phyloP scores from a whole-genome alignment of 1,140 invertebrate genomes.

The Pseudomyrmex pallidus region DNA sequence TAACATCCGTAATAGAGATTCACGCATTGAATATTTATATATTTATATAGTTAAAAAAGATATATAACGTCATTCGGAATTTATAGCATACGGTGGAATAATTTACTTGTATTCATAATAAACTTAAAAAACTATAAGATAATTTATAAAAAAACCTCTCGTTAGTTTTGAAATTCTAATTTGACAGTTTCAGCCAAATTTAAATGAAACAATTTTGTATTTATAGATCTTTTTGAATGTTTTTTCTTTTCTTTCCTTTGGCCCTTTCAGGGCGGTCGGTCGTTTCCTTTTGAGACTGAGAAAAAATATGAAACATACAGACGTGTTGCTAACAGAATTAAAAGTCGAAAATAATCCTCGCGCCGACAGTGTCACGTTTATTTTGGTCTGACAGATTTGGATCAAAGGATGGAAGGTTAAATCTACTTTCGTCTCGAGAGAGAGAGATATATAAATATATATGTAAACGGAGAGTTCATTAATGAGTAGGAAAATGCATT shows the following conservation, averaged over 20 bases:
- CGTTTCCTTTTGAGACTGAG: slow-evolving; percentile 13
- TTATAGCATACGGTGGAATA: not conserved
- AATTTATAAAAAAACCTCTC: no score
- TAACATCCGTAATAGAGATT: not conserved
- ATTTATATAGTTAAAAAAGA: slow-evolving; percentile 3
- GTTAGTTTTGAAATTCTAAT: no score
- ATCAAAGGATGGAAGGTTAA: slow-evolving; percentile 20
- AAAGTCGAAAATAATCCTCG: slow-evolving; percentile 34
- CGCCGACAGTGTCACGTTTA: slow-evolving; percentile 26
- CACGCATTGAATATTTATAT: slow-evolving; percentile 1
- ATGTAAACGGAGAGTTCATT: slow-evolving; percentile 15
- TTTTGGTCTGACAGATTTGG: slow-evolving; percentile 40
- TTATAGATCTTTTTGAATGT: not conserved
- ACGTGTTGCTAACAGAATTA: slow-evolving; percentile 44
- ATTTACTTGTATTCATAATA: not conserved
- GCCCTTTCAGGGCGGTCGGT: slow-evolving; percentile 19
- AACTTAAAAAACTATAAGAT: no score
- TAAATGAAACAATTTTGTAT: no score
- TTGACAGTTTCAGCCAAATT: no score
- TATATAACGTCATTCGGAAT: no score
- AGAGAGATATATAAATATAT: no score
- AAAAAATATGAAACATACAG: not conserved
- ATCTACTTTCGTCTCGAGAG: slow-evolving; percentile 14
- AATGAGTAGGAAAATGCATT: slow-evolving; percentile 48
- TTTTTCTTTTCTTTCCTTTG: not conserved